Conservation (phyloP, 53 echinoderm and acorn worm species). For the Henricia sp. region DNA sequence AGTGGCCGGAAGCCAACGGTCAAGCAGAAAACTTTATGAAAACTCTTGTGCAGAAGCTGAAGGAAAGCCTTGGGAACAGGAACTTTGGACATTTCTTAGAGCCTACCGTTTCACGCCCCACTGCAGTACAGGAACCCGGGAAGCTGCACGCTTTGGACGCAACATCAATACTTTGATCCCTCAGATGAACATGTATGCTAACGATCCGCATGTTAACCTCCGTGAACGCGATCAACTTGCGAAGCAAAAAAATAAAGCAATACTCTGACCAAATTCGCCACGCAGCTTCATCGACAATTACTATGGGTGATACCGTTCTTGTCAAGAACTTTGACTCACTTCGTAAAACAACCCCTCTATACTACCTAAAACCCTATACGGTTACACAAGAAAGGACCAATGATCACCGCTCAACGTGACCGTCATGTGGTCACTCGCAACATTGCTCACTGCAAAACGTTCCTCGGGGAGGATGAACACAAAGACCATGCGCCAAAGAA, state of each 20-base stretch:
- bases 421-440: not conserved
- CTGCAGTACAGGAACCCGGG: conserved; percentile 9
- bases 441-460: conserved; percentile 5
- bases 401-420: not conserved
- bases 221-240: not conserved
- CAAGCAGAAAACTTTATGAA: conserved; percentile 67
- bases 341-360: not conserved
- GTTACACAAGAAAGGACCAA: not conserved
- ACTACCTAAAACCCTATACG: not conserved
- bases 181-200: not conserved
- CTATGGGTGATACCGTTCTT: conserved; percentile 15
- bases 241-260: conserved; percentile 11
- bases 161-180: conserved; percentile 18
- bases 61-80: conserved; percentile 54
- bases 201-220: not conserved
- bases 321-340: conserved; percentile 15
- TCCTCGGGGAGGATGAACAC: conserved; percentile 4
- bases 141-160: conserved; percentile 12
- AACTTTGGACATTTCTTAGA: conserved; percentile 15
- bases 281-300: conserved; percentile 9
- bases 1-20: conserved; percentile 70
- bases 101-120: conserved; percentile 35
- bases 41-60: conserved; percentile 56
- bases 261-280: conserved; percentile 2
- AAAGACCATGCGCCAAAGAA: not conserved